Evolutionary conservation across 2,113 vertebrate genomes (phyloP), one percentile per base, ranked within the genome.

Genomic region (Pogonocichla stellata): DNA sequence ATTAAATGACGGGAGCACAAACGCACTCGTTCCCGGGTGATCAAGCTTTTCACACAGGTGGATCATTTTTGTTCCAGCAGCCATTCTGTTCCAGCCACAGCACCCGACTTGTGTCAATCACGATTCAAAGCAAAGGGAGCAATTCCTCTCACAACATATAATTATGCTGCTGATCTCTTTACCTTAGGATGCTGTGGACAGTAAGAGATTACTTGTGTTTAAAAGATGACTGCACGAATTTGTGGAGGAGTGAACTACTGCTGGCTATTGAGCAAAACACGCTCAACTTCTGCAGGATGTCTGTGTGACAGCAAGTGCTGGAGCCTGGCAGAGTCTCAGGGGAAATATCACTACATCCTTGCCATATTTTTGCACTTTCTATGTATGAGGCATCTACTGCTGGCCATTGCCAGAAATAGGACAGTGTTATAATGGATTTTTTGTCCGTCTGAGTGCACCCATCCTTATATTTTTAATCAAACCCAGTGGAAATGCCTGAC

Each of bases 11-110:
- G 0, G 82, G 71, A 73, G 82, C 92, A 86, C 60, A 94, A 73
- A 90, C 2, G 13, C 51, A 38, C 82, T 96, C 15, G 2, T 67
- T 90, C 45, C 45, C 0, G 1, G 77, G 71, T 62, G 86, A 86
- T 90, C 71, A 65, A 1, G 29, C 58, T 94, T 95, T 95, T 93
- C 90, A 69, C 60, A 86, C 42, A 62, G 82, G 75, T 90, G 75
- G 83, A 97, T 86, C 5, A 8, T 83, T 94, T 94, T 70, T 94
- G 88, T 96, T 96, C 92, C 71, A 65, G 86, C 84, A 94, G 45
- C 45, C 23, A 19, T 90, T 93, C 93, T 95, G 90, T 92, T 94
- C 92, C 88, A 94, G 47, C 71, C 60, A 16, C 14, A 95, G 88
- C 90, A 93, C 64, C 71, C 0, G 0, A 73, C 64, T 92, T 4